A percentile compares a stretch with the other conserved stretches of the same genome.
Conservation (phyloP, 2,888 invertebrate genomes). For the Chalcosyrphus nemorum region DNA sequence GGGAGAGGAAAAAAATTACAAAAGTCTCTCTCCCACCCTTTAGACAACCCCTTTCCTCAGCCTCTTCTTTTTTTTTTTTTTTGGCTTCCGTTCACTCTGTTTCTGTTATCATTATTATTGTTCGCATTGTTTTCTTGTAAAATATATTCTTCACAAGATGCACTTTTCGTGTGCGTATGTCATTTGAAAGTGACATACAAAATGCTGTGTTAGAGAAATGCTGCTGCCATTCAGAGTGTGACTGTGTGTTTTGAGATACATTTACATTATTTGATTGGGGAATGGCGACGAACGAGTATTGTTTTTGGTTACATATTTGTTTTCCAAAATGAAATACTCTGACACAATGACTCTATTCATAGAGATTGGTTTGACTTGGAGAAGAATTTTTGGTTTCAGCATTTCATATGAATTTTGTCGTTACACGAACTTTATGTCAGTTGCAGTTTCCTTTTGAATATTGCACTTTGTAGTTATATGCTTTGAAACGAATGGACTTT, state of each 20-base stretch:
- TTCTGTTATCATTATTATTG: conserved; percentile 12
- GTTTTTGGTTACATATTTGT: conserved; percentile 2
- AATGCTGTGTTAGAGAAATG: conserved; percentile 19
- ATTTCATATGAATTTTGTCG: too few relatives aligned
- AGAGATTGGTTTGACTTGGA: too few relatives aligned
- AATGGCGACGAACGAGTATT: not conserved
- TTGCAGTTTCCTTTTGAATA: too few relatives aligned
- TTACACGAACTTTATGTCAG: too few relatives aligned
- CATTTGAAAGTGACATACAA: conserved; percentile 65
- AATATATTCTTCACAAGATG: conserved; percentile 40
- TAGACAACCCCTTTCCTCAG: not conserved
- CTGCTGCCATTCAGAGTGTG: not conserved
- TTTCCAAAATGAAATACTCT: not conserved
- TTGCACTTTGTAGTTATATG: too few relatives aligned
- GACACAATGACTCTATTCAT: conserved; percentile 38
- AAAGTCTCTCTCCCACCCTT: conserved; percentile 4
- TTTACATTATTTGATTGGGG: conserved; percentile 24
- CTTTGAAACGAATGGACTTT: too few relatives aligned
- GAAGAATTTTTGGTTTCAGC: too few relatives aligned
- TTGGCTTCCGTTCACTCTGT: not conserved
- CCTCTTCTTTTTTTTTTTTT: conserved; percentile 11
- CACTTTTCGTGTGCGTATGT: conserved; percentile 53
- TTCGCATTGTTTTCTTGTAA: conserved; percentile 46
- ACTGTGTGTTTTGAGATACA: not conserved
- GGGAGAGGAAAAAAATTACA: not conserved